These are phyloP conservation scores for Dendrophyllia cribrosa DNA, from an alignment of 64 coral and sea anemone species.

Conservation along the genomic window DNA sequence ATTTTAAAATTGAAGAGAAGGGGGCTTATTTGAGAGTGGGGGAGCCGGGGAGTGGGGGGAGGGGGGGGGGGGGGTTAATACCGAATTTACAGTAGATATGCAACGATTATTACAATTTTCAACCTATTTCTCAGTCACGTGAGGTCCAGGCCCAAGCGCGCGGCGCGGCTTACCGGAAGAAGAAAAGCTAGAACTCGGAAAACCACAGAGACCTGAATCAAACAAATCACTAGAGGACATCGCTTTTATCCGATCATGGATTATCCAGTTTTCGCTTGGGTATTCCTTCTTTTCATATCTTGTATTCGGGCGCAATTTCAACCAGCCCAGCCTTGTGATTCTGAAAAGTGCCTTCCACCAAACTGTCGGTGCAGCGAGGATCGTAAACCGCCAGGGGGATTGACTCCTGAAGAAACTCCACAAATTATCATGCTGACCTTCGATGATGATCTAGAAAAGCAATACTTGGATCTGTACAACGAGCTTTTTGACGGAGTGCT, in stretches of 20 bases:
- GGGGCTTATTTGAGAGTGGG: too few species aligned
- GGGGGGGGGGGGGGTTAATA: too few species aligned
- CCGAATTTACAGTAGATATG: too few species aligned
- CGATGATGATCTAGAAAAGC: constrained; percentile 63
- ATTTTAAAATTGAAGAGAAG: too few species aligned
- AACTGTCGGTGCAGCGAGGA: constrained; percentile 85
- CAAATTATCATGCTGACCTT: constrained; percentile 84
- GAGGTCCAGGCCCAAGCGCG: too few species aligned
- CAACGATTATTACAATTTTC: too few species aligned
- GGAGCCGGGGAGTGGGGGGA: too few species aligned
- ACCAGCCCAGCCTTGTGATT: constrained; percentile 65
- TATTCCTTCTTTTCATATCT: background rate
- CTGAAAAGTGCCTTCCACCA: constrained; percentile 45
- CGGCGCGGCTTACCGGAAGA: too few species aligned
- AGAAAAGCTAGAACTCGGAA: background rate
- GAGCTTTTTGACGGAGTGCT: constrained; percentile 58
- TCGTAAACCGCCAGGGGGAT: constrained; percentile 65
- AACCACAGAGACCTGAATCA: too few species aligned
- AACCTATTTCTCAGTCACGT: too few species aligned
- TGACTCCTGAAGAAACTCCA: constrained; percentile 51
- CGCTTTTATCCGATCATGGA: background rate
- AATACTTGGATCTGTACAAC: constrained; percentile 70
- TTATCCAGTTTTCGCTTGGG: background rate
- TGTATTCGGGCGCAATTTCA: background rate
- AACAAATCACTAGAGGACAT: background rate